These are phyloP conservation scores for Pheosia gnoma DNA, from an alignment of 2,888 invertebrate genomes.

Conservation along the genomic window DNA sequence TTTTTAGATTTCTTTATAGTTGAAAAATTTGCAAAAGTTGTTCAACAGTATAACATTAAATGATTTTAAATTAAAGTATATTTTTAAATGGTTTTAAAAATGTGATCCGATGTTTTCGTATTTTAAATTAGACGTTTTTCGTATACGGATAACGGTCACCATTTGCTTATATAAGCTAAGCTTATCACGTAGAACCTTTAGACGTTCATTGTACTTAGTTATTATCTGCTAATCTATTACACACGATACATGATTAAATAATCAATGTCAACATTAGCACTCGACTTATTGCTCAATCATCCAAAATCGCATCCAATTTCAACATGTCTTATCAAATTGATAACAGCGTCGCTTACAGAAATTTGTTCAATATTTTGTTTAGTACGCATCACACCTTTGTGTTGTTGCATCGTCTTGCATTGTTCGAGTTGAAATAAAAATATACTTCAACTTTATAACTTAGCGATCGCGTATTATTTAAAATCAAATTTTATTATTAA, in stretches of 20 bases:
- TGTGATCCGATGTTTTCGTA: no score
- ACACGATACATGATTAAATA: background rate
- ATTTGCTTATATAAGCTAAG: no score
- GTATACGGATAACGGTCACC: no score
- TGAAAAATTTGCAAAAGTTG: no score
- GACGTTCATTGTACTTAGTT: no score
- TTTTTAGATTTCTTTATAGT: no score
- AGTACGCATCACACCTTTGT: background rate
- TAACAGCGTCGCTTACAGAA: constrained; percentile 34
- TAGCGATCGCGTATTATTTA: background rate
- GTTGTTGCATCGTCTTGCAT: constrained; percentile 3
- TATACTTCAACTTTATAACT: background rate
- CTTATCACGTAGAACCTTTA: no score
- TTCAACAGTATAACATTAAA: no score
- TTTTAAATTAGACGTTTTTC: no score
- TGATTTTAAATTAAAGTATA: no score
- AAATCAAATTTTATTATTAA: background rate
- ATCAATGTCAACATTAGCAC: background rate
- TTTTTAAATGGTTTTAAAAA: no score
- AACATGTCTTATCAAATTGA: constrained; percentile 39
- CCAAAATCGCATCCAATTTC: background rate
- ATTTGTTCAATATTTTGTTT: constrained; percentile 41
- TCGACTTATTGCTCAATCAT: background rate
- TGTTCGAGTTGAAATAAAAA: constrained; percentile 14
- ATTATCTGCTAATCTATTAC: no score